Evolutionary conservation across 2,797 vertebrate genomes (phyloP).

Genomic region (Semotilus atromaculatus): DNA sequence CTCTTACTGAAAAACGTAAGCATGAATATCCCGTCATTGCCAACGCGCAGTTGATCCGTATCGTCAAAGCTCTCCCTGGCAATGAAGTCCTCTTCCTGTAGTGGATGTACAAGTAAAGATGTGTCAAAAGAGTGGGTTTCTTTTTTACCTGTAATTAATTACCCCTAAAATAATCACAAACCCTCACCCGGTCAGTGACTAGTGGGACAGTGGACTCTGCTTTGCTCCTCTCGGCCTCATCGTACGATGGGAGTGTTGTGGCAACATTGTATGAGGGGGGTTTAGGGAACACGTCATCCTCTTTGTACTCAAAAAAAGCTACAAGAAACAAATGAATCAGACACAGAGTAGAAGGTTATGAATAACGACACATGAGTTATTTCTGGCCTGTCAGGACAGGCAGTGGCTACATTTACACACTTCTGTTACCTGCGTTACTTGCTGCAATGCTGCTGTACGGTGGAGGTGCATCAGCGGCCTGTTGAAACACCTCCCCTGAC

Average conservation of each 20-base stretch:
- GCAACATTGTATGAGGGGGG: conserved; percentile 97
- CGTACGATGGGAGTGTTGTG: conserved; percentile 93
- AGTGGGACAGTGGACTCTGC: conserved; percentile 90
- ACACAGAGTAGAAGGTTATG: background rate
- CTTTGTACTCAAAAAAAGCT: conserved; percentile 97
- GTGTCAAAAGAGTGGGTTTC: background rate
- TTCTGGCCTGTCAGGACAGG: conserved; percentile 2
- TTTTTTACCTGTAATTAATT: background rate
- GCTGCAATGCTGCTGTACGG: conserved; percentile 93
- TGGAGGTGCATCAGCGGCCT: conserved; percentile 85
- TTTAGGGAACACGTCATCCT: conserved; percentile 92
- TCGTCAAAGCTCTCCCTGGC: conserved; percentile 95
- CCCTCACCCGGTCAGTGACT: conserved; percentile 89
- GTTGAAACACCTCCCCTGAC: conserved; percentile 75
- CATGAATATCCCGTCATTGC: conserved; percentile 99
- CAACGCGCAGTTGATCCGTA: conserved; percentile 96
- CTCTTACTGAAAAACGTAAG: conserved; percentile 98
- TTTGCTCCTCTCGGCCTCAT: conserved; percentile 95
- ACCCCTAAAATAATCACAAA: background rate
- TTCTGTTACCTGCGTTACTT: conserved; percentile 82
- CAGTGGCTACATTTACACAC: background rate
- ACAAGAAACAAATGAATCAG: background rate
- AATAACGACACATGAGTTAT: background rate
- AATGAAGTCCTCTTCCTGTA: conserved; percentile 92
- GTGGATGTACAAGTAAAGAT: background rate